Evolutionary conservation across 2,113 vertebrate genomes (phyloP), one percentile per base, ranked within the genome.

Genomic region (Burhinus oedicnemus): DNA sequence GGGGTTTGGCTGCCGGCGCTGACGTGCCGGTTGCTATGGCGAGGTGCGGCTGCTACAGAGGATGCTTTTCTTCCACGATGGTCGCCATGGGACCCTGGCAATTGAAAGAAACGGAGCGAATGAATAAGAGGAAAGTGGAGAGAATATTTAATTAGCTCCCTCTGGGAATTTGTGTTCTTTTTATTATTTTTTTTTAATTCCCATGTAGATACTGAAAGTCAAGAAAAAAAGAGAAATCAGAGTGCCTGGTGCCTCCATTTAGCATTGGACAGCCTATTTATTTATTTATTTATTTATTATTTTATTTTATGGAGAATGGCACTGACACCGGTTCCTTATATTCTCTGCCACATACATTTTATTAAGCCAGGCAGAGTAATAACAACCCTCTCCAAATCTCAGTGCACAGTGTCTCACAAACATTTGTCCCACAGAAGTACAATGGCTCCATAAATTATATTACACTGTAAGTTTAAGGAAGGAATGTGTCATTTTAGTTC

Each of bases 11-110:
- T 78, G 92, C 93, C 82, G 71, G 62, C 74, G 89, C 96, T 97
- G 98, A 98, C 96, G 96, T 95, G 66, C 96, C 45, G 34, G 98
- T 99, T 97, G 95, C 98, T 95, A 98, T 98, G 98, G 98, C 84
- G 95, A 98, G 97, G 75, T 19, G 96, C 36, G 96, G 93, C 96
- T 87, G 91, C 95, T 51, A 78, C 81, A 95, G 97, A 96, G 95
- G 98, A 96, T 93, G 96, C 96, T 97, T 98, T 89, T 94, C 97
- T 97, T 96, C 95, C 95, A 64, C 87, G n/a, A 34, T 42, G 26
- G 98, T 98, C 97, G 95, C 98, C 96, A 98, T 93, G 98, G 97
- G 98, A 97, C 97, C 97, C 98, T 88, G 89, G 66, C 83, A 42
- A 86, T 60, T 93, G 96, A 89, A 87, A 96, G 83, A 70, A 86